phyloP scores from a whole-genome alignment of 2,113 vertebrate species.

The Heliornis fulica region DNA sequence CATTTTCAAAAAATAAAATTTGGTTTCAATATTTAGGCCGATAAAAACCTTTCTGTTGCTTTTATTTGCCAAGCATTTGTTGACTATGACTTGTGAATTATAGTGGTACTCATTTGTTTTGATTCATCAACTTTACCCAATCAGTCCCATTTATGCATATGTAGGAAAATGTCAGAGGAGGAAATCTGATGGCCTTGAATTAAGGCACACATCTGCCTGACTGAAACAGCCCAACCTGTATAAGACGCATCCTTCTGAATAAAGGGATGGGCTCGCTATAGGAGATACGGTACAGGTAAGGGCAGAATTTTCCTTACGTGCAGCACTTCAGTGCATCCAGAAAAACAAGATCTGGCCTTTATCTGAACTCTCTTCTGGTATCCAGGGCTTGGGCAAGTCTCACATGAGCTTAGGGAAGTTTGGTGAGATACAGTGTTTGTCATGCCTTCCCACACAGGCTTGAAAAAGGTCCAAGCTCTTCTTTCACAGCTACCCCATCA shows the following conservation, averaged over 20 bases:
- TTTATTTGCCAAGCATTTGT: background rate
- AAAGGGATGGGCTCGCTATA: background rate
- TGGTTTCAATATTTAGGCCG: conserved; percentile 77
- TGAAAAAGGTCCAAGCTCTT: background rate
- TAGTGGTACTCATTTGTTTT: fast-evolving
- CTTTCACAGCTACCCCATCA: background rate
- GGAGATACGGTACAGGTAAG: background rate
- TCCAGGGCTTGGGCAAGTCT: background rate
- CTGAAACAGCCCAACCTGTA: background rate
- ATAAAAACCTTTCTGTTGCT: conserved; percentile 18
- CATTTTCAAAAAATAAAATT: conserved; percentile 87
- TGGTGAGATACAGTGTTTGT: background rate
- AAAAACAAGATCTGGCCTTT: background rate
- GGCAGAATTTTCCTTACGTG: background rate
- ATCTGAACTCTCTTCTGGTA: background rate
- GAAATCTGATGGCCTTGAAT: background rate
- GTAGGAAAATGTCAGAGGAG: background rate
- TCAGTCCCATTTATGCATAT: background rate
- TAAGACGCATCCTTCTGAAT: background rate
- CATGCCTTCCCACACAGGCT: background rate
- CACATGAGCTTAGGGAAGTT: background rate
- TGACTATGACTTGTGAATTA: background rate
- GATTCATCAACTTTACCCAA: background rate
- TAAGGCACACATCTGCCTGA: background rate
- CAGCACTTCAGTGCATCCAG: background rate